phyloP scores from a whole-genome alignment of 2,888 invertebrate genomes.

The Pachydiplax longipennis region DNA sequence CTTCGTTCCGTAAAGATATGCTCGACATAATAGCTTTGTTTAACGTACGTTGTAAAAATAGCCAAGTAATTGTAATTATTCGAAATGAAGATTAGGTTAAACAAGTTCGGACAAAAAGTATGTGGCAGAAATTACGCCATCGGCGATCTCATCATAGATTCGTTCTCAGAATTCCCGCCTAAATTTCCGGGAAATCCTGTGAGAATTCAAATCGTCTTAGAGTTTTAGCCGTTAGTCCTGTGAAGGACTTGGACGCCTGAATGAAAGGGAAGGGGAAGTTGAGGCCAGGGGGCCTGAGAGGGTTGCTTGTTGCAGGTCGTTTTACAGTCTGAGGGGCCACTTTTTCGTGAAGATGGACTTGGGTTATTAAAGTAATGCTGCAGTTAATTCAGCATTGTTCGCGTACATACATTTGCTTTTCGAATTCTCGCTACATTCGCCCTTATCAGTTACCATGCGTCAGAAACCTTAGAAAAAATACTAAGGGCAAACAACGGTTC shows the following conservation, averaged over 20 bases:
- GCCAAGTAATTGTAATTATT: too few species aligned
- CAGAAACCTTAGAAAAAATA: neutral
- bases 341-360: neutral
- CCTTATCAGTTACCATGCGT: neutral
- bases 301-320: conserved; percentile 15
- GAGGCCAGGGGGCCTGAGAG: conserved; percentile 21
- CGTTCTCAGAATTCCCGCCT: neutral
- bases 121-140: neutral
- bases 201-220: neutral
- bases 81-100: neutral
- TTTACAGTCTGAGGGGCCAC: neutral
- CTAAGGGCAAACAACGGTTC: conserved; percentile 6
- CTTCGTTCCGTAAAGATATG: too few species aligned
- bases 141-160: neutral
- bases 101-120: too few species aligned
- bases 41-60: too few species aligned
- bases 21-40: too few species aligned
- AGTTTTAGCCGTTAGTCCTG: conserved; percentile 6
- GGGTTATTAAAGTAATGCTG: neutral
- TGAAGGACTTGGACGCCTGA: neutral
- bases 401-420: neutral
- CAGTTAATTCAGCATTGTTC: neutral
- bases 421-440: neutral
- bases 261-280: neutral
- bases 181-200: neutral